Conservation (phyloP, 2,797 vertebrate species). For the Atherinosoma microstoma region DNA sequence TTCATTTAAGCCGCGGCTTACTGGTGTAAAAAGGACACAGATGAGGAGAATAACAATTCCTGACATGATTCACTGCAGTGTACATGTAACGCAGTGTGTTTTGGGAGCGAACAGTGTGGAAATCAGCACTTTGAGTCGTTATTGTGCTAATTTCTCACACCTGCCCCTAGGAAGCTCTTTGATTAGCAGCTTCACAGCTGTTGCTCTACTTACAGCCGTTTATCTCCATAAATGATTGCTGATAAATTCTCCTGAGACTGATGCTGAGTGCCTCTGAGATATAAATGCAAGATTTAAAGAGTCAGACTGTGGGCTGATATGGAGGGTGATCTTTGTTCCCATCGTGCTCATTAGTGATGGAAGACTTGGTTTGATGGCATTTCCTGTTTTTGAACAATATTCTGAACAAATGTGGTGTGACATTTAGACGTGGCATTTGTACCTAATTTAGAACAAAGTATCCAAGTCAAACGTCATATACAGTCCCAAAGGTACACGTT, state of each 20-base stretch:
- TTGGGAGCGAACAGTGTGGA: constrained; percentile 38
- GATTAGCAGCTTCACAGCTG: constrained; percentile 79
- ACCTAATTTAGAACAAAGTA: constrained; percentile 14
- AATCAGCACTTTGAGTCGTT: constrained; percentile 69
- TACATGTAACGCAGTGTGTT: constrained; percentile 42
- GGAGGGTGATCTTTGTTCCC: constrained; percentile 60
- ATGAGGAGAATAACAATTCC: constrained; percentile 47
- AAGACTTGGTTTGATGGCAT: constrained; percentile 43
- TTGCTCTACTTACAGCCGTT: constrained; percentile 74
- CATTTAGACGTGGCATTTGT: constrained; percentile 60
- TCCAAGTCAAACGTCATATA: constrained; percentile 19
- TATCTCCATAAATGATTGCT: constrained; percentile 81
- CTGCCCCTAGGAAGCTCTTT: constrained; percentile 75
- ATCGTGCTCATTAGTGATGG: constrained; percentile 69
- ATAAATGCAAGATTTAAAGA: constrained; percentile 58
- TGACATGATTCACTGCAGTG: constrained; percentile 19
- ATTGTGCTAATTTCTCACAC: constrained; percentile 79
- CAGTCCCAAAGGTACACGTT: constrained; percentile 1
- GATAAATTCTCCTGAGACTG: constrained; percentile 75
- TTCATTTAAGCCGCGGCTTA: constrained; percentile 42
- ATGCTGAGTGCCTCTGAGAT: constrained; percentile 67
- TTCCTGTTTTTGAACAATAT: constrained; percentile 40
- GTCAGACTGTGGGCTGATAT: constrained; percentile 49
- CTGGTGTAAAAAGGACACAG: constrained; percentile 45
- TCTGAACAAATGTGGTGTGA: constrained; percentile 52